phyloP scores from a whole-genome alignment of 2,113 vertebrate genomes.

The Columbina picui region DNA sequence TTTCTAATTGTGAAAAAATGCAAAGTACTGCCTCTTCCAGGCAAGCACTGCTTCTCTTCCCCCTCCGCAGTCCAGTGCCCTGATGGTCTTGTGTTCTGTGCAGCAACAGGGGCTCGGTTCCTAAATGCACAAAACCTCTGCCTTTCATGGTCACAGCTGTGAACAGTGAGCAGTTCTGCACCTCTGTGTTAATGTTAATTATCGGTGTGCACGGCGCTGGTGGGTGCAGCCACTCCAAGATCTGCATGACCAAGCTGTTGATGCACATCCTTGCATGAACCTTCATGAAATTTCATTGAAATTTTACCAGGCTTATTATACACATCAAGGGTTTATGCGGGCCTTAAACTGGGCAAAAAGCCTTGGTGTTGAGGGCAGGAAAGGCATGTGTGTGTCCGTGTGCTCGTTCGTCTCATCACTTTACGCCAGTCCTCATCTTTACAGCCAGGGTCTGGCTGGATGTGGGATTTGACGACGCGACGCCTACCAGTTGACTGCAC shows the following conservation, averaged over 20 bases:
- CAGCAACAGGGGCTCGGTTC: background rate
- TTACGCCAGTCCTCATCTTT: background rate
- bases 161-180: background rate
- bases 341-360: background rate
- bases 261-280: accelerated
- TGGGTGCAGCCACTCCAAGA: background rate
- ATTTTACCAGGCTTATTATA: background rate
- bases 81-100: background rate
- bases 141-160: background rate
- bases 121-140: background rate
- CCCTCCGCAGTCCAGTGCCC: accelerated
- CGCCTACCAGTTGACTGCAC: background rate
- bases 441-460: background rate
- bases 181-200: accelerated
- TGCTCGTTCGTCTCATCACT: background rate
- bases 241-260: background rate
- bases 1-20: constrained; percentile 28
- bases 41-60: background rate
- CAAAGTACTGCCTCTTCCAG: background rate
- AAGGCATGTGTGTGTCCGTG: background rate
- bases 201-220: background rate
- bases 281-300: background rate
- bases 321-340: background rate
- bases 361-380: background rate
- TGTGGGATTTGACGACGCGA: background rate